These are phyloP conservation scores for Piscicola geometra DNA, from an alignment of 2,888 invertebrate species.

Conservation along the genomic window DNA sequence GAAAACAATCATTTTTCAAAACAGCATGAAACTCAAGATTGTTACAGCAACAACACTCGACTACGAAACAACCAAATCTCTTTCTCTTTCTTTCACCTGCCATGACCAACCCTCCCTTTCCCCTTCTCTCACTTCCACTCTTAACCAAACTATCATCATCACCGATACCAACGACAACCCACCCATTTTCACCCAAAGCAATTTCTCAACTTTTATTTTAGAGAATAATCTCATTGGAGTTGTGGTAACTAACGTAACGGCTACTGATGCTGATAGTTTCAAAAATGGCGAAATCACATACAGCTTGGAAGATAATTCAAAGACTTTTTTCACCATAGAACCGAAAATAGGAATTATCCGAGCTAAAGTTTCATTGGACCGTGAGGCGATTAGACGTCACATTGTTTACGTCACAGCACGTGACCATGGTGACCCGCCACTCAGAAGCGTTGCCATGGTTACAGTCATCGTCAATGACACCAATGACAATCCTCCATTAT, in stretches of 20 bases:
- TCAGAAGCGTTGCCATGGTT: not conserved
- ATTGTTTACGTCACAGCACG: not conserved
- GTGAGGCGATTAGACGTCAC: not conserved
- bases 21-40: not conserved
- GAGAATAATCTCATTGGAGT: not conserved
- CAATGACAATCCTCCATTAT: not conserved
- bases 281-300: not conserved
- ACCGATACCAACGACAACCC: not conserved
- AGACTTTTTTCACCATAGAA: not conserved
- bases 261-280: not conserved
- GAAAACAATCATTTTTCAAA: not conserved
- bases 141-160: not conserved
- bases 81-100: not conserved
- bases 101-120: not conserved
- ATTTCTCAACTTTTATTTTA: not conserved
- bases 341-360: not conserved
- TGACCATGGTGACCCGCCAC: not conserved
- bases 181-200: not conserved
- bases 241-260: not conserved
- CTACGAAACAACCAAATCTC: not conserved
- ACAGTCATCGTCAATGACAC: not conserved
- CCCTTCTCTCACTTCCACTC: not conserved
- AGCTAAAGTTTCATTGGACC: not conserved
- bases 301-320: not conserved
- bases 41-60: not conserved